phyloP scores from a whole-genome alignment of 2,888 invertebrate genomes.

The Athrips mouffetella region DNA sequence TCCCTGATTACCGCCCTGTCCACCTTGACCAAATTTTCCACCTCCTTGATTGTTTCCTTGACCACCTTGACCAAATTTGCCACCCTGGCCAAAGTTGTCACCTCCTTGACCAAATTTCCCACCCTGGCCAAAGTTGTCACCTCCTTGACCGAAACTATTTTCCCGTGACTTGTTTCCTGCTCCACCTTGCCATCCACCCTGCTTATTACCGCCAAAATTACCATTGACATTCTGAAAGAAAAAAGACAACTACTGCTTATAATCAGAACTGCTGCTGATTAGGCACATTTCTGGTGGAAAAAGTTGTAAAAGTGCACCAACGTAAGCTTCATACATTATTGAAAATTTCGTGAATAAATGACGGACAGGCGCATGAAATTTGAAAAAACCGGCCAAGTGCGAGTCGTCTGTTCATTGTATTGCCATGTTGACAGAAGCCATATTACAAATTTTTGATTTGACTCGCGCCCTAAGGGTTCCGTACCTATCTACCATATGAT shows the following conservation, averaged over 20 bases:
- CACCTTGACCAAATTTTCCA: background rate
- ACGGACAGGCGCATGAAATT: no score
- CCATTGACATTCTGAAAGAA: conserved; percentile 58
- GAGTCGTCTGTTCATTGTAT: no score
- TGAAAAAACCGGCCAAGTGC: no score
- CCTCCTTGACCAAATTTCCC: background rate
- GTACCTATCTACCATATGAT: no score
- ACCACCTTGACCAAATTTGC: conserved; percentile 28
- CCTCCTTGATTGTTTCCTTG: conserved; percentile 25
- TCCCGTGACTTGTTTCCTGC: conserved; percentile 7
- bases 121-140: conserved; percentile 14
- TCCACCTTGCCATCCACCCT: conserved; percentile 30
- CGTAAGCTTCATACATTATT: no score
- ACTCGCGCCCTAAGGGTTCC: no score
- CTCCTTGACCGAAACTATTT: conserved; percentile 33
- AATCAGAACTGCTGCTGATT: no score
- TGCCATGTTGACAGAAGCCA: no score
- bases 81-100: conserved; percentile 15
- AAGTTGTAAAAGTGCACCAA: no score
- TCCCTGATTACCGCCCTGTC: background rate
- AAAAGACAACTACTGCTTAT: background rate
- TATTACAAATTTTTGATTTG: no score
- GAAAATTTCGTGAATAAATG: no score
- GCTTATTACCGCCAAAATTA: conserved; percentile 56
- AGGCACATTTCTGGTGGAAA: no score